Conservation (phyloP, 2,113 vertebrate genomes). For the Notothenia coriiceps region DNA sequence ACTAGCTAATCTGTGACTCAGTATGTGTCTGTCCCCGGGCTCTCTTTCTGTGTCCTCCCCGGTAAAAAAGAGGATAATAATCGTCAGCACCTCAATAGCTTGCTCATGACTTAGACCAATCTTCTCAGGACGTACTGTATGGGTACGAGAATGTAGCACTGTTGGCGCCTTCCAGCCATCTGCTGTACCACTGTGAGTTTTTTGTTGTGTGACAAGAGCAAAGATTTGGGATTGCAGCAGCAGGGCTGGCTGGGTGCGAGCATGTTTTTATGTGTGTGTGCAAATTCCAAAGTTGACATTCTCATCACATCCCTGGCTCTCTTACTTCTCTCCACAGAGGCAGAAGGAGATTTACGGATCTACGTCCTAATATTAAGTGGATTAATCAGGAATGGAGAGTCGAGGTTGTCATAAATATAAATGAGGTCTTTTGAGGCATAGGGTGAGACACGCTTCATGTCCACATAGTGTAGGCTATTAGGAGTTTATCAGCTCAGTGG, state of each 20-base stretch:
- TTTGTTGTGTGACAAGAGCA: conserved; percentile 38
- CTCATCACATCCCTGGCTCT: conserved; percentile 66
- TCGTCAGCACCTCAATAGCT: conserved; percentile 64
- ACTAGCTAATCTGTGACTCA: conserved; percentile 68
- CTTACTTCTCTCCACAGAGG: conserved; percentile 57
- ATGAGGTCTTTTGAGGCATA: conserved; percentile 67
- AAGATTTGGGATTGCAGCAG: conserved; percentile 23
- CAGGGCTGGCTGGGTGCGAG: conserved; percentile 28
- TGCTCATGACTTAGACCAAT: conserved; percentile 59
- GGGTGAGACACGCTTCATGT: conserved; percentile 61
- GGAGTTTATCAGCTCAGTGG: conserved; percentile 70
- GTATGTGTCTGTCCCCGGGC: conserved; percentile 36
- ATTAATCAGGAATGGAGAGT: conserved; percentile 81
- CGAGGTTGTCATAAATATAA: conserved; percentile 82
- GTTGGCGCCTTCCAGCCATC: conserved; percentile 44
- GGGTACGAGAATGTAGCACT: conserved; percentile 22
- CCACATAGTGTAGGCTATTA: conserved; percentile 60
- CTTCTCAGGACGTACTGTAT: conserved; percentile 45
- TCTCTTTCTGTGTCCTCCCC: conserved; percentile 36
- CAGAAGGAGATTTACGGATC: conserved; percentile 72
- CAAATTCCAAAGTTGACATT: conserved; percentile 69
- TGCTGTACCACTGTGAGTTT: conserved; percentile 30
- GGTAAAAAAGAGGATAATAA: conserved; percentile 66
- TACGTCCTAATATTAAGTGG: conserved; percentile 78
- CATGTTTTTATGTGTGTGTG: conserved; percentile 6